These are phyloP conservation scores for Tragelaphus buxtoni DNA, from an alignment of 2,113 vertebrate species.

Conservation along the genomic window DNA sequence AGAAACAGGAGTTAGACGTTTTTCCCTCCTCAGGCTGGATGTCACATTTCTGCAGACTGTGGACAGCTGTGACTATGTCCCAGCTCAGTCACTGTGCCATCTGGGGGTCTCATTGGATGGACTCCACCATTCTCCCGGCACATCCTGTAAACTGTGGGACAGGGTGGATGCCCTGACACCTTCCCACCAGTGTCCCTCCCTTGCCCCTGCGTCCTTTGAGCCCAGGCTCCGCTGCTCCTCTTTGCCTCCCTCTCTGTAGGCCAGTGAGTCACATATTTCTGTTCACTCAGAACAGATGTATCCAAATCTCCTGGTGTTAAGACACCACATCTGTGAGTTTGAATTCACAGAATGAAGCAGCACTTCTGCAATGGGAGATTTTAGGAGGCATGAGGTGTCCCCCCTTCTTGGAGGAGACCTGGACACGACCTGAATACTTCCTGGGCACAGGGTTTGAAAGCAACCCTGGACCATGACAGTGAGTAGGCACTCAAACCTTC, in stretches of 20 bases:
- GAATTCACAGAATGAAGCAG: not conserved
- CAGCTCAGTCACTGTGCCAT: not conserved
- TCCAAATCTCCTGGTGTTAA: not conserved
- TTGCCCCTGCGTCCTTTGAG: not conserved
- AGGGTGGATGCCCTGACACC: no score
- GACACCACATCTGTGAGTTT: not conserved
- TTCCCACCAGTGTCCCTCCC: not conserved
- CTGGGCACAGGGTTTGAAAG: not conserved
- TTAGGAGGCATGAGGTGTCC: not conserved
- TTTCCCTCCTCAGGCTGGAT: not conserved
- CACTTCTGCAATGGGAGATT: not conserved
- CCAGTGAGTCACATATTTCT: not conserved
- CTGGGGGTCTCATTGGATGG: not conserved
- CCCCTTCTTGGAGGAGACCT: not conserved
- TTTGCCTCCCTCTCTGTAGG: not conserved
- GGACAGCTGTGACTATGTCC: not conserved
- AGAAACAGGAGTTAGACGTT: not conserved
- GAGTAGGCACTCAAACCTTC: not conserved
- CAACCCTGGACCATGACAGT: not conserved
- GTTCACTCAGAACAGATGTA: not conserved
- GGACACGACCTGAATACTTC: not conserved
- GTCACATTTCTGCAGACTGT: not conserved
- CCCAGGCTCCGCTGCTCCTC: not conserved
- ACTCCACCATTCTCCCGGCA: not conserved
- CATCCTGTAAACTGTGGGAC: not conserved